Evolutionary conservation across 2,888 invertebrate species (phyloP), one percentile per base, ranked within the genome.

Genomic region (Dryobota labecula): DNA sequence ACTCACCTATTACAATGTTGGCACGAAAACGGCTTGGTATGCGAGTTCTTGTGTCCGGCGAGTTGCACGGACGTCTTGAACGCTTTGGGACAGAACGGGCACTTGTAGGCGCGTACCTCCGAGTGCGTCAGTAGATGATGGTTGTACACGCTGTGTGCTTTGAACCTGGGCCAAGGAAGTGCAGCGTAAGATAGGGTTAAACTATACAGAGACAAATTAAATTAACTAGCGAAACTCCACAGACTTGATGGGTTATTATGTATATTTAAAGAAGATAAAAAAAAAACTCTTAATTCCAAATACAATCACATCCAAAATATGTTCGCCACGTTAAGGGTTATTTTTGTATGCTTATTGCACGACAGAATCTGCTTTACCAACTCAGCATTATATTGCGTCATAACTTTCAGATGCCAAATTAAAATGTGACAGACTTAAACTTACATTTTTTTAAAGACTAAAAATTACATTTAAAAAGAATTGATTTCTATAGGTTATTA

Each of bases 21-120:
- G 84, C 98, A 98, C 2, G 97, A 96, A 88, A 98, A 98, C 0
- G 98, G 98, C 89, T 98, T 98, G 0, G 97, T 98, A 85, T 98
- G 98, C 13, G 97, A 97, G 88, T 98, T 98, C 91, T 97, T 98
- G 84, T 98, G 98, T 0, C 98, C 98, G 2, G 98, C 97, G 1
- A 98, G 93, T 86, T 98, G 98, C 0, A 98, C 98, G 0, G 97
- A 97, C 0, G 98, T 98, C 87, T 98, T 98, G 92, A 98, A 98
- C 1, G 98, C 97, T 87, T 98, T 98, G 0, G 98, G 97, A 79
- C 98, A 98, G 88, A 94, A 97, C 0, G 98, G 97, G 85, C 98
- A 98, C 82, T 97, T 97, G 91, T 98, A 98, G 9, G 97, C 97
- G 20, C 98, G 96, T n/a, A 97, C 97, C 8, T 97, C 97, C 0